Evolutionary conservation across 2,888 invertebrate genomes (phyloP).

Genomic region (Leptopterna dolabrata): DNA sequence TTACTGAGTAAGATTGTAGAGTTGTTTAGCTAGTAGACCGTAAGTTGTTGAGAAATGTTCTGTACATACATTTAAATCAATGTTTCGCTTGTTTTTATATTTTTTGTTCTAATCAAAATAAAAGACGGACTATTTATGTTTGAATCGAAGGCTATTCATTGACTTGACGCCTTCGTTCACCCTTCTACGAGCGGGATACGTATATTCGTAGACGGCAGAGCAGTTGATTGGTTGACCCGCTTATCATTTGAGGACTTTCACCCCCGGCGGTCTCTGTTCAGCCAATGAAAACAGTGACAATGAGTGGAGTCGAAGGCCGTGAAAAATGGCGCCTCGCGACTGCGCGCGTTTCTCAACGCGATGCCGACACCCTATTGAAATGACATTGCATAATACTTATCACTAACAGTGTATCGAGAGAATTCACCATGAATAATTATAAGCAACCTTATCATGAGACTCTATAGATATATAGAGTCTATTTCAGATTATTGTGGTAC

Average conservation of each 20-base stretch:
- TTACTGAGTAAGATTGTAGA: background rate
- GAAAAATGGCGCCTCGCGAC: conserved; percentile 26
- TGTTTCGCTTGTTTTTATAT: conserved; percentile 11
- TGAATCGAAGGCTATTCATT: background rate
- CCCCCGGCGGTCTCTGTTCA: conserved; percentile 9
- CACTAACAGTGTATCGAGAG: too few relatives aligned
- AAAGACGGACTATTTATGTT: conserved; percentile 12
- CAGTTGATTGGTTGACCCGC: conserved; percentile 50
- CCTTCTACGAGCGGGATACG: background rate
- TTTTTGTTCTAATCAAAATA: background rate
- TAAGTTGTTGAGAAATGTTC: conserved; percentile 2
- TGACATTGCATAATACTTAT: too few relatives aligned
- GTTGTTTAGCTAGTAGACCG: conserved; percentile 6
- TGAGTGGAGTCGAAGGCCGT: conserved; percentile 20
- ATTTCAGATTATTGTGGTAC: too few relatives aligned
- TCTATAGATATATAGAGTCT: too few relatives aligned
- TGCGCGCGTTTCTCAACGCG: background rate
- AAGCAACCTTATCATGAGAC: too few relatives aligned
- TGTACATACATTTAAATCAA: background rate
- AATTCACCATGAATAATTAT: too few relatives aligned
- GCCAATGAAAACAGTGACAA: conserved; percentile 40
- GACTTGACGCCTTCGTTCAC: background rate
- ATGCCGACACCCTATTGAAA: background rate
- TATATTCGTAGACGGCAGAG: background rate
- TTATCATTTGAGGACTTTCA: conserved; percentile 36